Percentiles rank a stretch among this genome's conserved stretches.
Conservation (phyloP, 2,888 invertebrate species). For the Lordiphosa andalusiaca region DNA sequence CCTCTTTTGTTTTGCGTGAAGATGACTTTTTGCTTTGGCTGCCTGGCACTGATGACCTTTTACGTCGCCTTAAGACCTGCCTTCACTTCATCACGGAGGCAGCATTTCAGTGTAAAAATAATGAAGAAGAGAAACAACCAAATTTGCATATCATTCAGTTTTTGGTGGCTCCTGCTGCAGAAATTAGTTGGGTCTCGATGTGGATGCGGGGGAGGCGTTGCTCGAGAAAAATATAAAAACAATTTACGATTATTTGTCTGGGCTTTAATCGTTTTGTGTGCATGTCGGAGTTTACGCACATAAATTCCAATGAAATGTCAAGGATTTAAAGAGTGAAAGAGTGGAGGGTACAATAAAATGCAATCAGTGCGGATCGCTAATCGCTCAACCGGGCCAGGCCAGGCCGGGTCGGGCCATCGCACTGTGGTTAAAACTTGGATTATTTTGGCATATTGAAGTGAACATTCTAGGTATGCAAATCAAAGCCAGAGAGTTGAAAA, state of each 20-base stretch:
- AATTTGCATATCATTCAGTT: slow-evolving; percentile 69
- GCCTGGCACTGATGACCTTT: slow-evolving; percentile 58
- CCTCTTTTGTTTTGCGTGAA: slow-evolving; percentile 58
- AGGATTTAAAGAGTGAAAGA: slow-evolving; percentile 49
- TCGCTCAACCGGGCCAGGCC: slow-evolving; percentile 40
- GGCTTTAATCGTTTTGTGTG: slow-evolving; percentile 14
- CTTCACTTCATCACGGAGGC: slow-evolving; percentile 39
- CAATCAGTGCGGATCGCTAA: slow-evolving; percentile 53
- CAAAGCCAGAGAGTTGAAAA: too few relatives aligned
- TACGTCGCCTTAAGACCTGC: slow-evolving; percentile 56
- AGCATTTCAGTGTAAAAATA: slow-evolving; percentile 8
- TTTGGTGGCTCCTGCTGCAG: slow-evolving; percentile 29
- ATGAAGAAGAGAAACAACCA: slow-evolving; percentile 18
- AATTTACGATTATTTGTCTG: slow-evolving; percentile 72
- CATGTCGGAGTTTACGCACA: slow-evolving; percentile 42
- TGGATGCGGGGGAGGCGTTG: slow-evolving; percentile 47
- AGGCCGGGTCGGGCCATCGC: slow-evolving; percentile 8
- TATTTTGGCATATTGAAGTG: too few relatives aligned
- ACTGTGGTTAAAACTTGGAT: too few relatives aligned
- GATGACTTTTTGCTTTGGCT: slow-evolving; percentile 37
- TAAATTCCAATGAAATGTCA: slow-evolving; percentile 63
- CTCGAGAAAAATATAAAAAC: slow-evolving; percentile 19
- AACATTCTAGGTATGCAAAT: too few relatives aligned
- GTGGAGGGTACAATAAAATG: slow-evolving; percentile 44
- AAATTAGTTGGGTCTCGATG: slow-evolving; percentile 49